Evolutionary conservation across 2,797 vertebrate species (phyloP).

Genomic region (Gymnothorax reevesii): DNA sequence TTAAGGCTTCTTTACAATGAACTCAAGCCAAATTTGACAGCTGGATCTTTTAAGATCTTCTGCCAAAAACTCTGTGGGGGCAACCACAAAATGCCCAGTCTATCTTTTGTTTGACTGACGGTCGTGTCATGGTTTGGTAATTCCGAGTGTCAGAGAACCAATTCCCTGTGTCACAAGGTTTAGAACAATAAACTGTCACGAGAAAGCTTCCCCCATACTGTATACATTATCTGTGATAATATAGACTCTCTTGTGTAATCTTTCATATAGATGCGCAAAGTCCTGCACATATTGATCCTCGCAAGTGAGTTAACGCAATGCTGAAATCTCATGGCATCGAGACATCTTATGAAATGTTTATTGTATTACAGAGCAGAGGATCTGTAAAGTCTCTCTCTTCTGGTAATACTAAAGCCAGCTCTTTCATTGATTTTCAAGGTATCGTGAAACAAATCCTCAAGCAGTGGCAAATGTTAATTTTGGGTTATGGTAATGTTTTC

Average conservation of each 20-base stretch:
- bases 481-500: constrained; percentile 29
- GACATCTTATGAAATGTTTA: constrained; percentile 39
- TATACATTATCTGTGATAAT: constrained; percentile 32
- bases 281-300: constrained; percentile 29
- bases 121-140: constrained; percentile 18
- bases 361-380: constrained; percentile 30
- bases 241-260: constrained; percentile 26
- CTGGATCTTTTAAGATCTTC: constrained; percentile 2
- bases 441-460: constrained; percentile 26
- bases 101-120: constrained; percentile 4
- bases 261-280: constrained; percentile 31
- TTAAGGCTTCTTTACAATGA: not conserved
- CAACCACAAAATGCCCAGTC: not conserved
- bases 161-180: constrained; percentile 26
- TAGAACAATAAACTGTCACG: constrained; percentile 30
- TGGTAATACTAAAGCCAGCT: constrained; percentile 14
- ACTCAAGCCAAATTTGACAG: not conserved
- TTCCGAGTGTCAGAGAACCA: constrained; percentile 25
- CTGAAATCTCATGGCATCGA: constrained; percentile 26
- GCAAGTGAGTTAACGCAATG: constrained; percentile 29
- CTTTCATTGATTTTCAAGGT: constrained; percentile 30
- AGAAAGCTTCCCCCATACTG: constrained; percentile 26
- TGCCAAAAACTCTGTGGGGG: not conserved
- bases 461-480: constrained; percentile 1
- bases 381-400: constrained; percentile 22